These are phyloP conservation scores for Creontiades dilutus DNA, from an alignment of 2,888 invertebrate genomes.

Conservation along the genomic window DNA sequence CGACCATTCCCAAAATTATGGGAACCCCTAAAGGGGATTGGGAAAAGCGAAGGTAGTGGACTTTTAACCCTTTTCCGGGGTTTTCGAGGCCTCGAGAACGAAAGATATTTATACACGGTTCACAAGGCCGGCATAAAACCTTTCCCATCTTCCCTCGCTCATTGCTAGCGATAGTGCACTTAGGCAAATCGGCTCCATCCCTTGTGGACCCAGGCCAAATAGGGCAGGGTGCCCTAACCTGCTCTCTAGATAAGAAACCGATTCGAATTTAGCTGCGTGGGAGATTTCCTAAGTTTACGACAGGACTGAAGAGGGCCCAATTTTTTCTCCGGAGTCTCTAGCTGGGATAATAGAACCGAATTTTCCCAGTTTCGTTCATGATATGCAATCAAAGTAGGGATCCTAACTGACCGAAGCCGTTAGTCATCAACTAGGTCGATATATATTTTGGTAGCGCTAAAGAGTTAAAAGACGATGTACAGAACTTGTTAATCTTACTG, in stretches of 20 bases:
- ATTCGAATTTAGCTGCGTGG: slow-evolving; percentile 51
- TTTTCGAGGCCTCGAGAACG: slow-evolving; percentile 21
- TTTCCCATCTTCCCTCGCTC: slow-evolving; percentile 50
- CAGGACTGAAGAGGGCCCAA: slow-evolving; percentile 5
- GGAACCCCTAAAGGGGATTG: slow-evolving; percentile 46
- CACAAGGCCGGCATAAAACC: slow-evolving; percentile 49
- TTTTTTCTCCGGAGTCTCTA: neutral
- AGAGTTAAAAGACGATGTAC: no score
- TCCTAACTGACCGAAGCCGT: no score
- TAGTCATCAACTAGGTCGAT: no score
- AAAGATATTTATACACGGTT: slow-evolving; percentile 56
- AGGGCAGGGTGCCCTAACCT: slow-evolving; percentile 45
- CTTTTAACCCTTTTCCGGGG: slow-evolving; percentile 43
- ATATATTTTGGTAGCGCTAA: no score
- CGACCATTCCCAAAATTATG: slow-evolving; percentile 35
- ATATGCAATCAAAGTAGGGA: no score
- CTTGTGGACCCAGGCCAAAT: slow-evolving; percentile 54
- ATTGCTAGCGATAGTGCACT: slow-evolving; percentile 63
- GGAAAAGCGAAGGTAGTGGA: slow-evolving; percentile 4
- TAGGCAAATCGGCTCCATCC: slow-evolving; percentile 56
- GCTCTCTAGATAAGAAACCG: slow-evolving; percentile 39
- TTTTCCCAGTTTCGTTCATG: no score
- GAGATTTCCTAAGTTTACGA: slow-evolving; percentile 50
- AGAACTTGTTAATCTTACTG: no score
- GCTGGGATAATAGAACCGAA: no score